Evolutionary conservation across 2,113 vertebrate species (phyloP).

Genomic region (Pipa parva): DNA sequence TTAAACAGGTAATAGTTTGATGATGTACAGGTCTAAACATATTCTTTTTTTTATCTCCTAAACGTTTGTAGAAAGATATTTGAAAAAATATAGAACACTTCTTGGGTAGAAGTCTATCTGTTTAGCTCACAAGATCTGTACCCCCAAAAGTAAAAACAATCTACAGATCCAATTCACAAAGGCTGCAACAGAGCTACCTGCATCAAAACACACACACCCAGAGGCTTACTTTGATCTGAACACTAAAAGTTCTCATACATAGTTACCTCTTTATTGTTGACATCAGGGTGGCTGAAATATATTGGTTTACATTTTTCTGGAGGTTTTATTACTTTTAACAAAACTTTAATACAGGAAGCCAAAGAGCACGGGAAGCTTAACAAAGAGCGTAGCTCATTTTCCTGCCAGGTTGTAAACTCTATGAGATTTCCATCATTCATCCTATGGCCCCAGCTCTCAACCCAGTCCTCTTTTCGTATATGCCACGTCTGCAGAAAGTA

Average conservation of each 20-base stretch:
- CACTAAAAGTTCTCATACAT: not conserved
- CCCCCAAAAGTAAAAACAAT: too few species aligned
- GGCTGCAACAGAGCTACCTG: not conserved
- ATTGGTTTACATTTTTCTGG: not conserved
- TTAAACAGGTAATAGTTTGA: too few species aligned
- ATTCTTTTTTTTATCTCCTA: too few species aligned
- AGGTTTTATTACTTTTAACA: not conserved
- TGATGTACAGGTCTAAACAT: too few species aligned
- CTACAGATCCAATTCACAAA: not conserved
- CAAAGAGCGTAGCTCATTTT: not conserved
- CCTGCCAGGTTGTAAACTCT: not conserved
- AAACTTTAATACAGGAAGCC: not conserved
- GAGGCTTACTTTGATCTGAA: not conserved
- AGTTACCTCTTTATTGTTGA: not conserved
- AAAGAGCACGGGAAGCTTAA: not conserved
- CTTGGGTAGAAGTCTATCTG: too few species aligned
- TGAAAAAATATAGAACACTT: too few species aligned
- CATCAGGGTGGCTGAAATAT: not conserved
- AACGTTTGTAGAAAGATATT: too few species aligned
- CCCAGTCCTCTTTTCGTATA: conserved; percentile 2
- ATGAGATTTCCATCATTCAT: not conserved
- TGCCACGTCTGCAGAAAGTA: not conserved
- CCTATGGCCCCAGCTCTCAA: conserved; percentile 3
- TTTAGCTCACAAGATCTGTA: too few species aligned
- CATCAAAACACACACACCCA: not conserved